Conservation (phyloP, 2,113 vertebrate genomes). For the Copsychus sechellarum region DNA sequence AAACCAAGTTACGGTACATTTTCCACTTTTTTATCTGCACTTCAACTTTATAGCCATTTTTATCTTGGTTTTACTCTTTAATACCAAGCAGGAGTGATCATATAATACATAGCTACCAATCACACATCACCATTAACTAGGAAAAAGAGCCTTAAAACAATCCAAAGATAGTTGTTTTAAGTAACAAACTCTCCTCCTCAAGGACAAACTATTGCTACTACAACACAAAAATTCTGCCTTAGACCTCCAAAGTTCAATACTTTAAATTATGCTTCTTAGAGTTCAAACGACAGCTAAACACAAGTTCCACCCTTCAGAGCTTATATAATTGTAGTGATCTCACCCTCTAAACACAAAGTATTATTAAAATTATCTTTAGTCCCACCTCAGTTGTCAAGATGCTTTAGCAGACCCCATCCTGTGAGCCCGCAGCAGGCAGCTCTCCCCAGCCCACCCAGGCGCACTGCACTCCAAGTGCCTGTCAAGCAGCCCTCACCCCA, state of each 20-base stretch:
- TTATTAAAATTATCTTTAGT: neutral
- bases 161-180: neutral
- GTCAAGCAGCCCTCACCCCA: accelerated
- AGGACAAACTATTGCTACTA: neutral
- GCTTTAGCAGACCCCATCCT: conserved; percentile 37
- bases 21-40: neutral
- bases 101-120: neutral
- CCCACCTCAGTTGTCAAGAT: neutral
- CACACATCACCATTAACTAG: neutral
- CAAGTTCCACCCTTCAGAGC: neutral
- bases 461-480: neutral
- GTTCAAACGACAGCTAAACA: neutral
- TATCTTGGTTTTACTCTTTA: neutral
- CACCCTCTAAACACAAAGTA: neutral
- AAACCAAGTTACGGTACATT: accelerated
- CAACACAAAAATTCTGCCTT: neutral
- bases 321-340: neutral
- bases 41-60: neutral
- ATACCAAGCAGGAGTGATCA: neutral
- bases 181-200: neutral
- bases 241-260: neutral
- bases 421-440: neutral
- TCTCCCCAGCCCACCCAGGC: neutral
- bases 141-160: neutral
- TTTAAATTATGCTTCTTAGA: neutral